phyloP scores from a whole-genome alignment of 1,140 invertebrate genomes.

The Lordiphosa collinella region DNA sequence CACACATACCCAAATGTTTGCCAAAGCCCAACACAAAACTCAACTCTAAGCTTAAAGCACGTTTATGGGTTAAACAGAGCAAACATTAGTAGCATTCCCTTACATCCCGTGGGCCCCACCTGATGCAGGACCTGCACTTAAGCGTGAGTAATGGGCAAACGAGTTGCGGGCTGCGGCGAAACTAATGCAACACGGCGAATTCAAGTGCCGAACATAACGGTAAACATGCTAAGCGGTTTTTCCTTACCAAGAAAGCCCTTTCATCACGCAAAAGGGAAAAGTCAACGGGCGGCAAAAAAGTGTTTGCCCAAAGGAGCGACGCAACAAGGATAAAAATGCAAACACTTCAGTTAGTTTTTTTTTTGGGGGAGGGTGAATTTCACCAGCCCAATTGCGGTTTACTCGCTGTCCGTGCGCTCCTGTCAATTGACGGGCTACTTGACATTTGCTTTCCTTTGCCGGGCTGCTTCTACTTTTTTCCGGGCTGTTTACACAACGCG shows the following conservation, averaged over 20 bases:
- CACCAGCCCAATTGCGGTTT: constrained; percentile 56
- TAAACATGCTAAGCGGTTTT: constrained; percentile 76
- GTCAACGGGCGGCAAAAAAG: constrained; percentile 53
- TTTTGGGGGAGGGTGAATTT: background rate
- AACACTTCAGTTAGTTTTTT: constrained; percentile 59
- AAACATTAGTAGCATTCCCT: constrained; percentile 46
- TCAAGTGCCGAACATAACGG: constrained; percentile 72
- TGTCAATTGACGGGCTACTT: constrained; percentile 75
- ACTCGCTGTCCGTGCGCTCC: constrained; percentile 21
- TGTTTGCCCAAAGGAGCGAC: constrained; percentile 48
- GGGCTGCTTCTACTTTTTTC: constrained; percentile 14
- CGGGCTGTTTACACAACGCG: constrained; percentile 53
- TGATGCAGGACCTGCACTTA: constrained; percentile 41
- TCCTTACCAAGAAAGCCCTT: constrained; percentile 17
- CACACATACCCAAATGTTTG: constrained; percentile 17
- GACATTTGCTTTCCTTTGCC: constrained; percentile 64
- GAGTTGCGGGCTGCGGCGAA: constrained; percentile 33
- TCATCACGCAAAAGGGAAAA: constrained; percentile 30
- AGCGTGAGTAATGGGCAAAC: constrained; percentile 46
- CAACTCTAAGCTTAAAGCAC: constrained; percentile 30
- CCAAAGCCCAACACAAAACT: constrained; percentile 8
- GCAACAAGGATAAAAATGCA: constrained; percentile 58
- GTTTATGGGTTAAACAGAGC: constrained; percentile 74
- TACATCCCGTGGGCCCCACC: too few relatives aligned
- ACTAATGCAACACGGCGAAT: constrained; percentile 76